Conservation (phyloP, 2,113 vertebrate genomes). For the Daubentonia madagascariensis region DNA sequence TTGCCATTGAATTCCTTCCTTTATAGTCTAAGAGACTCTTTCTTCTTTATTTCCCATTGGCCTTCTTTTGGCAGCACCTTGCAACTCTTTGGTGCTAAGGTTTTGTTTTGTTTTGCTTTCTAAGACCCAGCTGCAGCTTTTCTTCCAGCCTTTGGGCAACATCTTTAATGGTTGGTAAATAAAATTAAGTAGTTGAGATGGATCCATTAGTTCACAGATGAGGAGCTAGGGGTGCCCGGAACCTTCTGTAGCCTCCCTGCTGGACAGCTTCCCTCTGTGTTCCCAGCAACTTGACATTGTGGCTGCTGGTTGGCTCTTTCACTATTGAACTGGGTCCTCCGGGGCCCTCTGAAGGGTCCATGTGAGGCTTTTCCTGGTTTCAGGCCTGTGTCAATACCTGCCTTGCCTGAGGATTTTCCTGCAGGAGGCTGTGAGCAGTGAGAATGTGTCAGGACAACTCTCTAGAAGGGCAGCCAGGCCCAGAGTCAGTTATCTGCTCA, state of each 20-base stretch:
- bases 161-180: neutral
- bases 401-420: neutral
- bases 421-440: neutral
- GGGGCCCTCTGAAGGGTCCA: neutral
- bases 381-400: neutral
- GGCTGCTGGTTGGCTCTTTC: neutral
- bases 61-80: neutral
- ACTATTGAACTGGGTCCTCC: neutral
- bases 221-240: neutral
- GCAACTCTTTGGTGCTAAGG: neutral
- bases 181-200: neutral
- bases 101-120: conserved; percentile 26
- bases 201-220: neutral
- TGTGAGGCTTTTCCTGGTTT: neutral
- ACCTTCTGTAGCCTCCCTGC: neutral
- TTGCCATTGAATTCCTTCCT: neutral
- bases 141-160: neutral
- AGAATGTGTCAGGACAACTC: neutral
- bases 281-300: neutral
- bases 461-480: neutral
- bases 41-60: neutral
- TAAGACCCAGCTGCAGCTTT: neutral
- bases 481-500: neutral
- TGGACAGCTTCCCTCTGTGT: neutral
- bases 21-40: neutral